phyloP scores from a whole-genome alignment of 2,797 vertebrate species.

The Enteromius viviparus region DNA sequence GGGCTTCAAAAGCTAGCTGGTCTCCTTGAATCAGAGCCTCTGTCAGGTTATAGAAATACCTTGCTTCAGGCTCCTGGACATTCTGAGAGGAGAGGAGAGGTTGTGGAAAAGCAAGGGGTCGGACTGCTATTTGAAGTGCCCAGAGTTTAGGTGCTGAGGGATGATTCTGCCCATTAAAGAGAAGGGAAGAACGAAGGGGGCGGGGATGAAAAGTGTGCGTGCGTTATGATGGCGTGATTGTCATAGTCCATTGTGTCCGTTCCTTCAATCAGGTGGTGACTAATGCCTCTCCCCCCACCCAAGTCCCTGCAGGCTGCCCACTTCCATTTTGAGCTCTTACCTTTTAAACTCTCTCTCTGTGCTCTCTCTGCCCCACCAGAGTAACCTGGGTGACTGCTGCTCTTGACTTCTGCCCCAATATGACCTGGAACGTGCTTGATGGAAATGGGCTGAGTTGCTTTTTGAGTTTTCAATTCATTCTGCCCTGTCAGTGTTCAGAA shows the following conservation, averaged over 20 bases:
- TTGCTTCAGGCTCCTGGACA: conserved; percentile 59
- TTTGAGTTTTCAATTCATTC: conserved; percentile 12
- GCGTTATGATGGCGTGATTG: conserved; percentile 15
- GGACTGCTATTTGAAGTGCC: conserved; percentile 54
- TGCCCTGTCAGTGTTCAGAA: neutral
- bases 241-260: conserved; percentile 30
- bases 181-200: conserved; percentile 21
- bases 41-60: conserved; percentile 47
- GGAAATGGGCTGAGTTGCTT: neutral
- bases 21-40: conserved; percentile 4
- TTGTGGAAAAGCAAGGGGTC: conserved; percentile 23
- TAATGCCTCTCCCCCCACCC: conserved; percentile 24
- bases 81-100: conserved; percentile 45
- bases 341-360: conserved; percentile 4
- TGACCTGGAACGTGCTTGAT: neutral
- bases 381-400: conserved; percentile 1
- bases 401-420: conserved; percentile 4
- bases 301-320: conserved; percentile 11
- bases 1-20: neutral
- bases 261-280: conserved; percentile 48
- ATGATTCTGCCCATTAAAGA: conserved; percentile 36
- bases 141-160: conserved; percentile 39
- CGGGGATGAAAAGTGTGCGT: conserved; percentile 28
- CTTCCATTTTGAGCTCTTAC: neutral
- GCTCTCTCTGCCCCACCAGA: conserved; percentile 17